These are phyloP conservation scores for Acheta domesticus DNA, from an alignment of 2,888 invertebrate genomes.

Conservation along the genomic window DNA sequence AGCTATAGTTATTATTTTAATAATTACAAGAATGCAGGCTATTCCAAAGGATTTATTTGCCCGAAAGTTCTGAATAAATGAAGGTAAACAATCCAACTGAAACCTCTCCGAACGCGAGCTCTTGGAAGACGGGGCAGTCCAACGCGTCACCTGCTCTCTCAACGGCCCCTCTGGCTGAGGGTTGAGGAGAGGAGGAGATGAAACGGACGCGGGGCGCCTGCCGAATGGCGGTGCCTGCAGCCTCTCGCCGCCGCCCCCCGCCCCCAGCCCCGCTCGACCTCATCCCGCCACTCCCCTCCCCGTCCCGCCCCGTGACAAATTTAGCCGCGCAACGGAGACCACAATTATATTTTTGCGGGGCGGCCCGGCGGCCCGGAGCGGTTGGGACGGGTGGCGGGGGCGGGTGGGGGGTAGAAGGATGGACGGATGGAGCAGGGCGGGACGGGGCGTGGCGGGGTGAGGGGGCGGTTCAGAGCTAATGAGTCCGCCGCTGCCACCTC, in stretches of 20 bases:
- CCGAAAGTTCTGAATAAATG: too few relatives aligned
- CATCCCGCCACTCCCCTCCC: not conserved
- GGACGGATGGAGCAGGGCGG: not conserved
- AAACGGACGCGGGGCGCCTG: too few relatives aligned
- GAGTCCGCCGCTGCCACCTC: slow-evolving; percentile 6
- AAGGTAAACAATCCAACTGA: too few relatives aligned
- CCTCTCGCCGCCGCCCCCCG: not conserved
- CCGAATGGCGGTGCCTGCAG: too few relatives aligned
- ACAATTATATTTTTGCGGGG: slow-evolving; percentile 18
- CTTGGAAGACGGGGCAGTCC: too few relatives aligned
- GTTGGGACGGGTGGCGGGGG: not conserved
- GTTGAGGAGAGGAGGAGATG: too few relatives aligned
- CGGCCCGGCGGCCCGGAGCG: not conserved
- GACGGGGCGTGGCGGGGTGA: not conserved
- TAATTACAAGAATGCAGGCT: too few relatives aligned
- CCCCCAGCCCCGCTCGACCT: not conserved
- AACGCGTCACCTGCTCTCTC: too few relatives aligned
- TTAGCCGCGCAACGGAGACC: not conserved
- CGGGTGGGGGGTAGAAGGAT: not conserved
- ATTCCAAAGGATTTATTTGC: too few relatives aligned
- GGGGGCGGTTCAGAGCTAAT: not conserved
- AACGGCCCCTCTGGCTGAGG: too few relatives aligned
- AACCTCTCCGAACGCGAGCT: too few relatives aligned
- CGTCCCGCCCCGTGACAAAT: not conserved
- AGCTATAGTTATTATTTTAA: too few relatives aligned